Conservation (phyloP, 2,113 vertebrate genomes). For the Thamnophis sirtalis region DNA sequence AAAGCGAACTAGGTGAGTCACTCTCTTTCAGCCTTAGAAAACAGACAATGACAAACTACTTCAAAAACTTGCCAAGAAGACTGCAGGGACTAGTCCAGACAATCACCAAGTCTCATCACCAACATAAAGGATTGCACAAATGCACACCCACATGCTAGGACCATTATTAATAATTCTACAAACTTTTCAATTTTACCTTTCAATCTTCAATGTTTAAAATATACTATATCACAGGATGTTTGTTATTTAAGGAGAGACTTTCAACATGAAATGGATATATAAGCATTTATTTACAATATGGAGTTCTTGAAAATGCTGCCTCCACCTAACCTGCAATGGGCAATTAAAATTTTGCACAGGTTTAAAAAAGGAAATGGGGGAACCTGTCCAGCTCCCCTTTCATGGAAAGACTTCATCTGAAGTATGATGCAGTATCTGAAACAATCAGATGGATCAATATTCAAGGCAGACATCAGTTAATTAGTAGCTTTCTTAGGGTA, state of each 20-base stretch:
- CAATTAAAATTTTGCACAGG: neutral
- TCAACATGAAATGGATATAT: neutral
- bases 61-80: neutral
- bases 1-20: neutral
- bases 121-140: neutral
- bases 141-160: neutral
- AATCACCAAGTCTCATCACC: neutral
- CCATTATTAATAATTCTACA: neutral
- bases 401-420: neutral
- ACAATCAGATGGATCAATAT: neutral
- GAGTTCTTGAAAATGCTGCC: neutral
- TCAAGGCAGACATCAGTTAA: neutral
- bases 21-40: neutral
- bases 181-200: neutral
- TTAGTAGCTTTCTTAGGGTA: neutral
- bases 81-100: neutral
- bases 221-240: neutral
- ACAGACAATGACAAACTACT: neutral
- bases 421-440: neutral
- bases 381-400: neutral
- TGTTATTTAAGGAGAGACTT: neutral
- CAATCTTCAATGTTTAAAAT: neutral
- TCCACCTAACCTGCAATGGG: neutral
- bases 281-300: neutral
- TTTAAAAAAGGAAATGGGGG: neutral